Percentiles rank a stretch among this genome's conserved stretches.
phyloP scores from a whole-genome alignment of 2,113 vertebrate genomes.

The Cygnus buccinator region DNA sequence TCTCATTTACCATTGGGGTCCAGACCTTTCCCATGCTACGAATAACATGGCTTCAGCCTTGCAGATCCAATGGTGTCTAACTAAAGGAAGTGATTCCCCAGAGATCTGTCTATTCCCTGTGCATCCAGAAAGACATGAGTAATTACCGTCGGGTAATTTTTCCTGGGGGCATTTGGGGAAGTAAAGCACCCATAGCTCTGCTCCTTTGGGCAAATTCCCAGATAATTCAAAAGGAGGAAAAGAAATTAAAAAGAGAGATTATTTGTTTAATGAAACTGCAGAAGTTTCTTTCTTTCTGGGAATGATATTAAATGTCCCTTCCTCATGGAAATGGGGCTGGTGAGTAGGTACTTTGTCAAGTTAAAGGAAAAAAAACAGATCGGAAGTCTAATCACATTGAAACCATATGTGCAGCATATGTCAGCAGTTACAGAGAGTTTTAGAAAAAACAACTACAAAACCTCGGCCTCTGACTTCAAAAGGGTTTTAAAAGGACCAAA shows the following conservation, averaged over 20 bases:
- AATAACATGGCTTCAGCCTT: background rate
- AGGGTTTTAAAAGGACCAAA: background rate
- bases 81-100: background rate
- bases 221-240: constrained; percentile 13
- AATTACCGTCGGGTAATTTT: constrained; percentile 25
- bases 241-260: background rate
- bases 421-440: constrained; percentile 37
- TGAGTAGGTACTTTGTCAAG: constrained; percentile 29
- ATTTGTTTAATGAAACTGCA: constrained; percentile 37
- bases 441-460: constrained; percentile 44
- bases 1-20: background rate
- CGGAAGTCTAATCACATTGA: constrained; percentile 45
- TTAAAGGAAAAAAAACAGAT: background rate
- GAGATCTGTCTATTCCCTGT: background rate
- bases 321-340: background rate
- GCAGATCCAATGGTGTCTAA: background rate
- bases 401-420: constrained; percentile 64
- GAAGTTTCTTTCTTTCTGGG: background rate
- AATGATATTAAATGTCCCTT: constrained; percentile 16
- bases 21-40: background rate
- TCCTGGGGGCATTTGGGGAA: background rate
- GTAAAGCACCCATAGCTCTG: background rate
- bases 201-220: constrained; percentile 19
- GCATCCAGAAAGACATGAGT: background rate
- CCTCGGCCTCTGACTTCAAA: constrained; percentile 23